Evolutionary conservation across 1,140 invertebrate species (phyloP).

Genomic region (Gonioctena quinquepunctata): DNA sequence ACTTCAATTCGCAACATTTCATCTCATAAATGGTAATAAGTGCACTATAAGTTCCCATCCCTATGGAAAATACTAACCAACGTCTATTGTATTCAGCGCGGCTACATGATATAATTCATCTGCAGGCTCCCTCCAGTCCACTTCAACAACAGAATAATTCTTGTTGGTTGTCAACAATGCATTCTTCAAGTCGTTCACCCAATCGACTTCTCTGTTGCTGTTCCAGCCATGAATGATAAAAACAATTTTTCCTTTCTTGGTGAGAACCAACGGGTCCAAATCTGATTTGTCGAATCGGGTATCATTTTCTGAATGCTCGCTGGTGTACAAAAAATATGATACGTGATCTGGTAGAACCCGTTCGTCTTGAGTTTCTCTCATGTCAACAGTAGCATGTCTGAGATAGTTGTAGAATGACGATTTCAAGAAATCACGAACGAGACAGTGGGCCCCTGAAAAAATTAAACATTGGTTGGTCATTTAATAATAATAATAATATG

Average conservation of each 20-base stretch:
- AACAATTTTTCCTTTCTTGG: conserved; percentile 27
- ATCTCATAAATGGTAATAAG: no score
- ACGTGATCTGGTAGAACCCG: conserved; percentile 30
- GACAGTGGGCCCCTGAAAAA: neutral
- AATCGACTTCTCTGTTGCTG: conserved; percentile 50
- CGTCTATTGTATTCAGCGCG: conserved; percentile 47
- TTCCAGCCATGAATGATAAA: conserved; percentile 64
- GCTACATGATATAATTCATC: conserved; percentile 50
- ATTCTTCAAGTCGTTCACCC: conserved; percentile 54
- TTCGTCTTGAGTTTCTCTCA: conserved; percentile 23
- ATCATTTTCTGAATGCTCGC: conserved; percentile 26
- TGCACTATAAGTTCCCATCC: no score
- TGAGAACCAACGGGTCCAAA: conserved; percentile 24
- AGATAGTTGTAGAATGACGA: conserved; percentile 22
- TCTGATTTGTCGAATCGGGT: conserved; percentile 23
- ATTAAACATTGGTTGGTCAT: no score
- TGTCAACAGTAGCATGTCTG: conserved; percentile 34
- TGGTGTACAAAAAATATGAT: conserved; percentile 32
- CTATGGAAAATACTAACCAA: conserved; percentile 50
- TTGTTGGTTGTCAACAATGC: conserved; percentile 60
- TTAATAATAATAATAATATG: no score
- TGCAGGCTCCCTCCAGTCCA: conserved; percentile 68
- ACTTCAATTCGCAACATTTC: no score
- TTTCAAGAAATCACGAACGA: neutral
- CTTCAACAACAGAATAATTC: conserved; percentile 66